Evolutionary conservation across 1,140 invertebrate genomes (phyloP).

Genomic region (Bradysia coprophila): DNA sequence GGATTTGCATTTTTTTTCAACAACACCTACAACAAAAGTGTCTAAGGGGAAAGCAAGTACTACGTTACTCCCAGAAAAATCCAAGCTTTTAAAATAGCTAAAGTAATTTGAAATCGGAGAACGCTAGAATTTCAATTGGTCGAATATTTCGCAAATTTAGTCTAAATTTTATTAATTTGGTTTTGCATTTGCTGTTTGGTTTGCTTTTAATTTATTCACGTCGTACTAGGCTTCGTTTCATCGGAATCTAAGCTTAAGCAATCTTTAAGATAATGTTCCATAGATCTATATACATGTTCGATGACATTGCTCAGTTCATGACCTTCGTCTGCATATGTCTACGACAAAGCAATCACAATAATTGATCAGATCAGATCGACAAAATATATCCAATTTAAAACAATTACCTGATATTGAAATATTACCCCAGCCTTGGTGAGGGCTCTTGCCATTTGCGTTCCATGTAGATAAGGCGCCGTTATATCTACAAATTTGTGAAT

Average conservation of each 20-base stretch:
- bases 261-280: conserved; percentile 68
- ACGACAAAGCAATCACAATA: too few relatives aligned
- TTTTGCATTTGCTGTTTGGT: not conserved
- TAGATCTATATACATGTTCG: conserved; percentile 66
- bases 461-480: conserved; percentile 83
- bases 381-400: conserved; percentile 2
- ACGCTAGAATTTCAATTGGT: too few relatives aligned
- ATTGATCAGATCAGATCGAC: conserved; percentile 3
- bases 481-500: too few relatives aligned
- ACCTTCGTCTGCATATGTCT: conserved; percentile 72
- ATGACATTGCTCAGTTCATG: conserved; percentile 55
- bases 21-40: too few relatives aligned
- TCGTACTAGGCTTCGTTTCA: conserved; percentile 18
- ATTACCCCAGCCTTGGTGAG: conserved; percentile 70
- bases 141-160: too few relatives aligned
- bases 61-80: too few relatives aligned
- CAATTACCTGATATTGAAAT: conserved; percentile 72
- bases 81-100: too few relatives aligned
- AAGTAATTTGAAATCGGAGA: too few relatives aligned
- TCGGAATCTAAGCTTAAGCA: conserved; percentile 67
- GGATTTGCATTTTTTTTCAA: too few relatives aligned
- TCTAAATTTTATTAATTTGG: too few relatives aligned
- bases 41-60: too few relatives aligned
- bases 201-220: not conserved
- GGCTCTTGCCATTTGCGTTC: conserved; percentile 68